Evolutionary conservation across 2,113 vertebrate genomes (phyloP).

Genomic region (Solea solea): DNA sequence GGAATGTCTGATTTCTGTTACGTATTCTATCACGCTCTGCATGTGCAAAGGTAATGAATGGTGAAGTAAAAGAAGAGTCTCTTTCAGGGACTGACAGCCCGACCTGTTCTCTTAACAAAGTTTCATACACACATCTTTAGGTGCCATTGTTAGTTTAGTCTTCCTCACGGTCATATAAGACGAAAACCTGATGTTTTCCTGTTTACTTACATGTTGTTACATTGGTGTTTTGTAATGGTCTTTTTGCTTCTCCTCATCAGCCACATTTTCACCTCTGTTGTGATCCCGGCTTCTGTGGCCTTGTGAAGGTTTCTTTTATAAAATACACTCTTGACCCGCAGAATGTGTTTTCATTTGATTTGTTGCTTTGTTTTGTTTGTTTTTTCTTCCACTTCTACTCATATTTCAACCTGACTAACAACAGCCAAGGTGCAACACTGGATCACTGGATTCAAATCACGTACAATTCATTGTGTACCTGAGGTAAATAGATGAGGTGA

Average conservation of each 20-base stretch:
- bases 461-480: slow-evolving; percentile 37
- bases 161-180: too few relatives aligned
- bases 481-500: slow-evolving; percentile 39
- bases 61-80: background rate
- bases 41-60: too few relatives aligned
- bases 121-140: too few relatives aligned
- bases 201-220: slow-evolving; percentile 16
- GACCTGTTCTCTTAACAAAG: too few relatives aligned
- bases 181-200: background rate
- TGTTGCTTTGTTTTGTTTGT: slow-evolving; percentile 33
- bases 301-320: slow-evolving; percentile 47
- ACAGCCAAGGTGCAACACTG: slow-evolving; percentile 1
- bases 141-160: too few relatives aligned
- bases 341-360: slow-evolving; percentile 51
- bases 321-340: slow-evolving; percentile 7
- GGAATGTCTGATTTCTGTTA: too few relatives aligned
- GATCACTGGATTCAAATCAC: slow-evolving; percentile 37
- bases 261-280: slow-evolving; percentile 9
- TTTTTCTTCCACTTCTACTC: background rate
- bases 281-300: slow-evolving; percentile 43
- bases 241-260: slow-evolving; percentile 2
- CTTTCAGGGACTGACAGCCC: background rate
- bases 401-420: slow-evolving; percentile 39
- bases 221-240: slow-evolving; percentile 8
- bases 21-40: too few relatives aligned